Conservation (phyloP, 2,797 vertebrate species). For the Gymnoscopelus braueri region DNA sequence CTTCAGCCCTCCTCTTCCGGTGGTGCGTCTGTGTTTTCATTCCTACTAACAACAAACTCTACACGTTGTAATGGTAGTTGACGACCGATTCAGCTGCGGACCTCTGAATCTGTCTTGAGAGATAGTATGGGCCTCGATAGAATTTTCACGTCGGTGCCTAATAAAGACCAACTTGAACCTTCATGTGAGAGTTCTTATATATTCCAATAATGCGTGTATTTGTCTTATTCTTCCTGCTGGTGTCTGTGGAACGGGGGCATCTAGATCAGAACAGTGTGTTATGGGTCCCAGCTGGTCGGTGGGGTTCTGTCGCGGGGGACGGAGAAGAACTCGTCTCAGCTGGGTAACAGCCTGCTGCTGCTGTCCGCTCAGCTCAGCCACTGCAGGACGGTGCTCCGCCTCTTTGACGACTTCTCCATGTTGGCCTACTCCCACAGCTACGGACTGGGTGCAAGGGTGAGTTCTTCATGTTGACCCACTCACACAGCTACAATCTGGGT, state of each 20-base stretch:
- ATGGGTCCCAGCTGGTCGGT: slow-evolving; percentile 89
- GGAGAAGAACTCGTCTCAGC: slow-evolving; percentile 50
- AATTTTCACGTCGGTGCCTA: neutral
- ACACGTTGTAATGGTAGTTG: too few relatives aligned
- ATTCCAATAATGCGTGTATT: neutral
- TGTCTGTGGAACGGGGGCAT: neutral
- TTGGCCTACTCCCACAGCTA: slow-evolving; percentile 85
- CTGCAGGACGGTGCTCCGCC: slow-evolving; percentile 89
- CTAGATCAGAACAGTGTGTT: slow-evolving; percentile 88
- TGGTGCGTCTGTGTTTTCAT: too few relatives aligned
- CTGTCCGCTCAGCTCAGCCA: slow-evolving; percentile 89
- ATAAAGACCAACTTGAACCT: neutral
- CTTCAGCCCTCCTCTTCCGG: too few relatives aligned
- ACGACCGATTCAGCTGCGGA: too few relatives aligned
- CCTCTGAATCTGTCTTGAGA: too few relatives aligned
- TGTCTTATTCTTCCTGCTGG: neutral
- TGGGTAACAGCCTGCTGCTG: slow-evolving; percentile 85
- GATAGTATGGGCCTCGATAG: neutral
- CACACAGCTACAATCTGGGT: too few relatives aligned
- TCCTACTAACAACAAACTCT: too few relatives aligned
- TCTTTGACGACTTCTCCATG: slow-evolving; percentile 94
- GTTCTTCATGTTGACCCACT: too few relatives aligned
- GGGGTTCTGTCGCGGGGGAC: slow-evolving; percentile 79
- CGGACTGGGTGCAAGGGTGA: slow-evolving; percentile 87
- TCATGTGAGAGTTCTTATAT: neutral